Base-by-base conservation (phyloP, 2,797 vertebrate species). In the Poeciliopsis infans region DNA sequence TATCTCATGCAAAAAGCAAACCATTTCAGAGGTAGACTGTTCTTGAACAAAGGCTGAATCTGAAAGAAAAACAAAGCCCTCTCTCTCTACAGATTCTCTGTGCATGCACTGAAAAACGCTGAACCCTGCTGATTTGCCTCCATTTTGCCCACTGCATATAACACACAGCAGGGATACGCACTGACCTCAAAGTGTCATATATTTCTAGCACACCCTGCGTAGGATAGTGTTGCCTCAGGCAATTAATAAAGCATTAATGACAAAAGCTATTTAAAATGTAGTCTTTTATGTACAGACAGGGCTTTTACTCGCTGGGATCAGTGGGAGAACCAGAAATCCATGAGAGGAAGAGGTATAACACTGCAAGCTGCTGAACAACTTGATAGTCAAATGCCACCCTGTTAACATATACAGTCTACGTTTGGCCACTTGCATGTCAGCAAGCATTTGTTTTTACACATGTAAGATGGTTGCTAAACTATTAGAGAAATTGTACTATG, bases 171-270 rank as follows among this genome's bases (percentile, higher is more conserved):
- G 97, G 96, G 95, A 96, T 95, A 97, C 90, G 87, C 95, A 93
- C 96, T 98, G 97, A 98, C 98, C 98, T 98, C 97, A 97, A 98
- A 98, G 97, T 98, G 97, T 98, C 98, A 98, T 95, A 96, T 95
- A 96, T 96, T 96, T 97, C 96, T 95, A 96, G 96, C 96, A 96
- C 95, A 96, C 96, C 95, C 94, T 91, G 95, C 95, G 91, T 95
- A 90, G 94, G 92, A 95, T 95, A 96, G 92, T 90, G 93, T 96
- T 93, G 97, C 98, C 97, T 90, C 90, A 74, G 97, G 98, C 98
- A 97, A 97, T 98, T 98, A 98, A 98, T 98, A 98, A 98, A 98
- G 97, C 97, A 97, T 98, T 98, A 98, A 98, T 97, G 97, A 98
- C 97, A 97, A 97, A 97, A 96, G 96, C 96, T 96, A 97, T 98